phyloP scores from a whole-genome alignment of 2,888 invertebrate genomes.

The Drosophila nr. perissopoda region DNA sequence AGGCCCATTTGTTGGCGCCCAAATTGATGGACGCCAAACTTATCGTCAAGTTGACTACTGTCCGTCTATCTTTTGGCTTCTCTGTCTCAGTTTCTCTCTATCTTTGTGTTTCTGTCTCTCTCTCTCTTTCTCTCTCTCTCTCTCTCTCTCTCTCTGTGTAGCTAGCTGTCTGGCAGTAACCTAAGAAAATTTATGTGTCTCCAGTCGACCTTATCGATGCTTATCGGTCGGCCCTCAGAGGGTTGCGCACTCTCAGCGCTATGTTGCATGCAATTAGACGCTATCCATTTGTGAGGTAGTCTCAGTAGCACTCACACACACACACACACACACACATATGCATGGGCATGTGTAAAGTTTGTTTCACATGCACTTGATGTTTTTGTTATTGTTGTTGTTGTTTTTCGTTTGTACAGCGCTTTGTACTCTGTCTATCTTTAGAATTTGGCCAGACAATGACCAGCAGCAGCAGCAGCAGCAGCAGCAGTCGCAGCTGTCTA shows the following conservation, averaged over 20 bases:
- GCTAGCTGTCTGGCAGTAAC: slow-evolving; percentile 12
- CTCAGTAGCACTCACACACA: slow-evolving; percentile 32
- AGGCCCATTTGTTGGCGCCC: slow-evolving; percentile 23
- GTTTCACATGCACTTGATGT: slow-evolving; percentile 73
- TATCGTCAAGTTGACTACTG: slow-evolving; percentile 46
- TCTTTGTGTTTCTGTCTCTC: not conserved
- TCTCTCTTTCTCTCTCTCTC: not conserved
- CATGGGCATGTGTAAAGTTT: slow-evolving; percentile 44
- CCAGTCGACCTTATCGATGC: slow-evolving; percentile 65
- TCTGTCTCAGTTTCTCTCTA: not conserved
- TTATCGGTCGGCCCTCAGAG: slow-evolving; percentile 52
- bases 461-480: slow-evolving; percentile 21
- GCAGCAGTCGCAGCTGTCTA: slow-evolving; percentile 43
- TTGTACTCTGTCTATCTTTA: slow-evolving; percentile 50
- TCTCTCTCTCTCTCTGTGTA: not conserved
- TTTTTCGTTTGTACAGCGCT: slow-evolving; percentile 48
- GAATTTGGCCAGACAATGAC: slow-evolving; percentile 74
- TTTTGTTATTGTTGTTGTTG: slow-evolving; percentile 31
- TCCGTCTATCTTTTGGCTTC: not conserved
- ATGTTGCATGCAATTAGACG: slow-evolving; percentile 59
- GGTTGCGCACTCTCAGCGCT: slow-evolving; percentile 32
- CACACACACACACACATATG: slow-evolving; percentile 12
- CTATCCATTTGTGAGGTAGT: slow-evolving; percentile 43
- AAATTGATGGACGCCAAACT: slow-evolving; percentile 43
- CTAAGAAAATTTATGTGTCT: slow-evolving; percentile 52